Base-by-base conservation (phyloP, 2,888 invertebrate genomes). In the Nemapogon koenigi region DNA sequence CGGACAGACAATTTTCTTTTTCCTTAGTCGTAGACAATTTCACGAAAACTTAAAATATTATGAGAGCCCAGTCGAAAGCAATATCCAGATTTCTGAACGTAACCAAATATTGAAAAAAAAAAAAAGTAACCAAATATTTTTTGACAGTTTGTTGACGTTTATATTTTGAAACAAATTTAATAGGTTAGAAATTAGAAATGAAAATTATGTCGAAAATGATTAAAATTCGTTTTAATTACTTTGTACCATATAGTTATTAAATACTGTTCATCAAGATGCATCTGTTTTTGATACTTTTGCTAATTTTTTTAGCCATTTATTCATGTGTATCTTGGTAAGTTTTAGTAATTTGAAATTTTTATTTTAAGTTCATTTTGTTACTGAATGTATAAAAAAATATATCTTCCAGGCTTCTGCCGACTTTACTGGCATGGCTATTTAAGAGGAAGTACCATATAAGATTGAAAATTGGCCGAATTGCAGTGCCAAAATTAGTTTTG, bases 391-490 rank as follows among this genome's bases (percentile, higher is more conserved):
- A n/a, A n/a, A n/a, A n/a, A n/a, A n/a, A 52, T 40, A 39, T 45
- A 43, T 43, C 42, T 46, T 41, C 55, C 58, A 93, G 93, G 89
- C 70, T 92, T 43, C 61, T 92, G 44, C 93, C 93, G 44, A 84
- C 84, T 53, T 62, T 88, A 35, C 70, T 92, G 48, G 87, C 91
- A 55, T 92, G 90, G 90, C 71, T 89, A 46, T 86, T 92, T 48
- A 87, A 89, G 62, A 83, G 87, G 50, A 89, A 89, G 61, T 92
- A 87, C 62, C 87, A 87, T 63, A 85, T 92, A 47, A 85, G 89
- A 58, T 79, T 92, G 30, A 86, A 87, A 48, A 90, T 93, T 43
- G 91, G 92, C 10, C 83, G 89, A 47, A 91, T 93, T 48, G 87
- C 87, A n/a, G 76, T 93, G 38, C 89, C 89, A 1, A 91, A 90